These are phyloP conservation scores for Heliconius aoede DNA, from an alignment of 2,888 invertebrate genomes.

Conservation along the genomic window DNA sequence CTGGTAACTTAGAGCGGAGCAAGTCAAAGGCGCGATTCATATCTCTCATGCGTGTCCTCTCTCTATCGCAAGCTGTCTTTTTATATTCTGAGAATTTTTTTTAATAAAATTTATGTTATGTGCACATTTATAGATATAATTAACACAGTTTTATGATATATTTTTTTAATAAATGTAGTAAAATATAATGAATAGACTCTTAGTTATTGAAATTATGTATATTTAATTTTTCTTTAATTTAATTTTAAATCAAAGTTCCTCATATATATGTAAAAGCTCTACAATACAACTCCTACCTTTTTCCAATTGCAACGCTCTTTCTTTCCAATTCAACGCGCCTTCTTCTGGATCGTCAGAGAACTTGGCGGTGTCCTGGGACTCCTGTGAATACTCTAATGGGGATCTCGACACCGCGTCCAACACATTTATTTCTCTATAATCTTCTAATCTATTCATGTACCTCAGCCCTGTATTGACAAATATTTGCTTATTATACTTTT, in stretches of 20 bases:
- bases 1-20: constrained; percentile 88
- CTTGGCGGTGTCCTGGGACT: constrained; percentile 66
- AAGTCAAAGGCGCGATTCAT: constrained; percentile 93
- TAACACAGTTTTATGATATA: no score
- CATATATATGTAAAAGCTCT: background rate
- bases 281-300: constrained; percentile 65
- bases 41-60: constrained; percentile 92
- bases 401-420: constrained; percentile 70
- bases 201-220: no score
- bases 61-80: constrained; percentile 92
- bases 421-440: constrained; percentile 62
- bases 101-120: no score
- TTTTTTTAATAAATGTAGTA: no score
- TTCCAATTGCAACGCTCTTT: constrained; percentile 85
- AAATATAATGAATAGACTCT: no score
- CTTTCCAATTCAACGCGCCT: constrained; percentile 78
- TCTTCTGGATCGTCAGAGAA: constrained; percentile 62
- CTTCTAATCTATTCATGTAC: constrained; percentile 70
- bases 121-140: no score
- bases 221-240: background rate
- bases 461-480: constrained; percentile 57
- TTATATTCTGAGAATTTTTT: constrained; percentile 90
- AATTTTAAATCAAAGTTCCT: background rate
- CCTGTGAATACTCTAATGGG: constrained; percentile 73
- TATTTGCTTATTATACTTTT: constrained; percentile 5